Evolutionary conservation across 2,888 invertebrate species (phyloP).

Genomic region (Fissipunctia ypsillon): DNA sequence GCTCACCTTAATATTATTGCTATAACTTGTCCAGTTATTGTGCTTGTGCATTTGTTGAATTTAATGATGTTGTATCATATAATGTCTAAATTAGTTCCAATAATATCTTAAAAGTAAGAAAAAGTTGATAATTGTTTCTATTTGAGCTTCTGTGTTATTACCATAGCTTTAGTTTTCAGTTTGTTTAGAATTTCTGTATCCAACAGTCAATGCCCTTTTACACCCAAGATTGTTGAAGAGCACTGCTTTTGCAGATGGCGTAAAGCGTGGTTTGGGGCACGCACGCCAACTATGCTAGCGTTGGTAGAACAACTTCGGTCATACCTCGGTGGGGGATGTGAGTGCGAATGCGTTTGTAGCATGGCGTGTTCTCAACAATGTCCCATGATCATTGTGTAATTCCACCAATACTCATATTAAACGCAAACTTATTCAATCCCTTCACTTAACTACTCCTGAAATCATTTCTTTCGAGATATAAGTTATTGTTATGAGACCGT

Average conservation of each 20-base stretch:
- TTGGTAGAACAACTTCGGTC: conserved; percentile 90
- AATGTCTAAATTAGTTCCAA: neutral
- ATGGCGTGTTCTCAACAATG: conserved; percentile 71
- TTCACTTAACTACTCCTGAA: conserved; percentile 15
- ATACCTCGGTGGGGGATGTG: conserved; percentile 90
- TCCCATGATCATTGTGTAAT: conserved; percentile 51
- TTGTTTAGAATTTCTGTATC: conserved; percentile 42
- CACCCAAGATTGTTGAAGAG: conserved; percentile 73
- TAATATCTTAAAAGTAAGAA: conserved; percentile 17
- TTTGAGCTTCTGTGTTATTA: conserved; percentile 31
- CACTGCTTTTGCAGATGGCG: conserved; percentile 88
- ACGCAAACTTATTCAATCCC: conserved; percentile 8
- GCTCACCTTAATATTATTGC: conserved; percentile 35
- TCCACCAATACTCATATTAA: conserved; percentile 41
- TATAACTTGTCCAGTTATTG: conserved; percentile 26
- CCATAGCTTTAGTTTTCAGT: conserved; percentile 43
- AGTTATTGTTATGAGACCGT: neutral
- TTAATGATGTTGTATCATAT: neutral
- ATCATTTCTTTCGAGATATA: conserved; percentile 8
- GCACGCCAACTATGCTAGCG: conserved; percentile 89
- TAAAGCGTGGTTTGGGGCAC: conserved; percentile 86
- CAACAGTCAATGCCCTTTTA: conserved; percentile 43
- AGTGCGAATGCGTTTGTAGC: conserved; percentile 83
- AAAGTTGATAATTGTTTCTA: conserved; percentile 6
- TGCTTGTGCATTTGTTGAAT: conserved; percentile 29